Evolutionary conservation across 1,140 invertebrate species (phyloP).

Genomic region (Pantala flavescens): DNA sequence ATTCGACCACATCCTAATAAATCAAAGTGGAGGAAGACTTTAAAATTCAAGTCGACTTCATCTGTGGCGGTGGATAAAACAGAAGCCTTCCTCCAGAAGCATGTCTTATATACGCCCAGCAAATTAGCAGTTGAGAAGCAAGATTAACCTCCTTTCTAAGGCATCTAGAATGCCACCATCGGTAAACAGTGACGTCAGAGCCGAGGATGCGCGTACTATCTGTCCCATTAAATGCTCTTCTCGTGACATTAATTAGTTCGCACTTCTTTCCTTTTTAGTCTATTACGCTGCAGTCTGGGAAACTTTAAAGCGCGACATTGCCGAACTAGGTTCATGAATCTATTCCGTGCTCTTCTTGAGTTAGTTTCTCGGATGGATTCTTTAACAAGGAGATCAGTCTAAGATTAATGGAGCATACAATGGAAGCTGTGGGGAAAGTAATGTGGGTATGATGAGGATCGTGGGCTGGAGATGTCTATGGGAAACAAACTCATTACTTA

Average conservation of each 20-base stretch:
- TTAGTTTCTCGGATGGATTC: too few species aligned
- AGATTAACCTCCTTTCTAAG: slow-evolving; percentile 5
- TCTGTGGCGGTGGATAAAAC: neutral
- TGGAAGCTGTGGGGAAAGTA: too few species aligned
- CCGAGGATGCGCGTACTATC: neutral
- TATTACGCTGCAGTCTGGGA: too few species aligned
- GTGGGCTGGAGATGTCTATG: too few species aligned
- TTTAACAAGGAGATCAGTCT: too few species aligned
- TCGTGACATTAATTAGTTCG: neutral
- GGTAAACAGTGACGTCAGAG: neutral
- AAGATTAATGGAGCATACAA: too few species aligned
- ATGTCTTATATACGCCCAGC: neutral
- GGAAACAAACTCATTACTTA: too few species aligned
- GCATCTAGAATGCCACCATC: neutral
- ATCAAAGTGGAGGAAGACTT: neutral
- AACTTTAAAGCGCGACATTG: too few species aligned
- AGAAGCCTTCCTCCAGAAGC: neutral
- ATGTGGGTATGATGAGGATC: too few species aligned
- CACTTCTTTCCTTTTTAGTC: neutral
- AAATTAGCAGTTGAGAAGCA: neutral
- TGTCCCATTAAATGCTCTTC: neutral
- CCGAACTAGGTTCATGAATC: too few species aligned
- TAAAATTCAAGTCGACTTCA: neutral
- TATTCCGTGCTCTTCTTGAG: too few species aligned
- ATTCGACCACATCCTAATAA: neutral